These are phyloP conservation scores for Sinelater perroti DNA, from an alignment of 2,888 invertebrate species.

Conservation along the genomic window DNA sequence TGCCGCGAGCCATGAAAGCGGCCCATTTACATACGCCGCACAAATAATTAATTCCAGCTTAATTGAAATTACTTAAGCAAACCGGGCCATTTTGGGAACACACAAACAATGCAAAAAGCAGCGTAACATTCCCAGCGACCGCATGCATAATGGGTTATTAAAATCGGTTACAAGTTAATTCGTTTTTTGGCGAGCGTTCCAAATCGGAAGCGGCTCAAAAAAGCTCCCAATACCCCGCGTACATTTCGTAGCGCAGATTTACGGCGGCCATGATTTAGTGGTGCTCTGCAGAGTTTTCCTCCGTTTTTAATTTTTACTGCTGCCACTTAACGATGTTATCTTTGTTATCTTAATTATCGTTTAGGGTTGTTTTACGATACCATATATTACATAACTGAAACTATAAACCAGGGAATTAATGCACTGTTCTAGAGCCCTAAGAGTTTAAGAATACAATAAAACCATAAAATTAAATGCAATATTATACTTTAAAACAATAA, in stretches of 20 bases:
- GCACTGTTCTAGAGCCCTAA: conserved; percentile 7
- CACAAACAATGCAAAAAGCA: too few relatives aligned
- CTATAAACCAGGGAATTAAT: conserved; percentile 24
- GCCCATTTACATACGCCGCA: too few relatives aligned
- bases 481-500: conserved; percentile 19
- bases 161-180: too few relatives aligned
- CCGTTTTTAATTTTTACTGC: conserved; percentile 21
- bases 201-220: too few relatives aligned
- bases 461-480: conserved; percentile 24
- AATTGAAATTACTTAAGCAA: too few relatives aligned
- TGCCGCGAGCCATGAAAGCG: too few relatives aligned
- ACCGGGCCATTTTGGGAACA: too few relatives aligned
- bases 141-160: too few relatives aligned
- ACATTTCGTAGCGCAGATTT: conserved; percentile 10
- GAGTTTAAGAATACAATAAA: conserved; percentile 25
- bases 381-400: conserved; percentile 19
- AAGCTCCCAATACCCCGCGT: too few relatives aligned
- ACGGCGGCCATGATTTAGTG: conserved; percentile 5
- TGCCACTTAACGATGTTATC: conserved; percentile 28
- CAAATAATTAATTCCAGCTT: too few relatives aligned
- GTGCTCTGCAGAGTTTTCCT: conserved; percentile 6
- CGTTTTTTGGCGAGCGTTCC: too few relatives aligned
- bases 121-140: too few relatives aligned
- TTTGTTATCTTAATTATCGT: conserved; percentile 32
- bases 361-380: conserved; percentile 13